phyloP scores from a whole-genome alignment of 2,888 invertebrate genomes.

The Physocephala rufipes region DNA sequence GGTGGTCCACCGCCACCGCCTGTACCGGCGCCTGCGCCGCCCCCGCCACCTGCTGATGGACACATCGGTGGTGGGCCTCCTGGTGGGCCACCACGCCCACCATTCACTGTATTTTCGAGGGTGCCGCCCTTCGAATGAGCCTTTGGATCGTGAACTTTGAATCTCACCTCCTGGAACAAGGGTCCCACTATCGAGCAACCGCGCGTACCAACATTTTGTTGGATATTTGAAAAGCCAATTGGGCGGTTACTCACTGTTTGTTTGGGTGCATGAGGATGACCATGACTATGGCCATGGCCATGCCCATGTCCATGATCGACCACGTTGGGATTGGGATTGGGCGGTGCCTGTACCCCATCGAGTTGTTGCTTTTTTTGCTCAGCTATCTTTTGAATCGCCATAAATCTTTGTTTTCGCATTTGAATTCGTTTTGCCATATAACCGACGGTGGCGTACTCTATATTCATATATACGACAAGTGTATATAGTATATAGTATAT shows the following conservation, averaged over 20 bases:
- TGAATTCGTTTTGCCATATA: conserved; percentile 98
- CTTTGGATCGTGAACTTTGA: conserved; percentile 94
- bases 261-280: conserved; percentile 67
- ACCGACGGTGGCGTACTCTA: conserved; percentile 98
- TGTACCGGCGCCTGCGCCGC: conserved; percentile 61
- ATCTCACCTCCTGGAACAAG: conserved; percentile 90
- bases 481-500: conserved; percentile 8
- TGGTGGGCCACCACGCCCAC: conserved; percentile 74
- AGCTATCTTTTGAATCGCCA: conserved; percentile 90
- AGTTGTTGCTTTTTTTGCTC: conserved; percentile 90
- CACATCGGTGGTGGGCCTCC: conserved; percentile 69
- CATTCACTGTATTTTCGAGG: conserved; percentile 90
- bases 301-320: conserved; percentile 65
- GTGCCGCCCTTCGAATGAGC: conserved; percentile 93
- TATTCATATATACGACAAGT: conserved; percentile 38
- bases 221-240: conserved; percentile 68
- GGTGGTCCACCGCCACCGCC: conserved; percentile 65
- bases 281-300: conserved; percentile 67
- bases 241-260: conserved; percentile 68
- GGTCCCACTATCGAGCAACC: conserved; percentile 73
- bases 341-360: conserved; percentile 79
- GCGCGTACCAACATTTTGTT: conserved; percentile 67
- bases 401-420: conserved; percentile 92
- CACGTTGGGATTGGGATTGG: conserved; percentile 78
- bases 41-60: conserved; percentile 60